These are phyloP conservation scores for Temnothorax nylanderi DNA, from an alignment of 1,140 invertebrate species.

Conservation along the genomic window DNA sequence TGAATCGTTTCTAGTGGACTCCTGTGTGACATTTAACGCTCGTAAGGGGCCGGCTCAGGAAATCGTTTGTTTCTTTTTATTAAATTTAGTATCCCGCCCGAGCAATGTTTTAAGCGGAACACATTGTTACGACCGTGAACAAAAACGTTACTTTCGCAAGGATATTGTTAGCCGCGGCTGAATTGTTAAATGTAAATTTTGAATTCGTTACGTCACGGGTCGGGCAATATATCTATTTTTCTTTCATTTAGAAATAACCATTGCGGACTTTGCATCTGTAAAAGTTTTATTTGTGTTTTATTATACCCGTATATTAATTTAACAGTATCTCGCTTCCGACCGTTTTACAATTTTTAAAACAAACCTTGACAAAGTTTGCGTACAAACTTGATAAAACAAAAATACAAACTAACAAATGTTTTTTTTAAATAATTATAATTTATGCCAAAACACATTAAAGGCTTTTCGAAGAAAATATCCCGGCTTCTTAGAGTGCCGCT, in stretches of 20 bases:
- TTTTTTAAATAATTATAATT: conserved; percentile 41
- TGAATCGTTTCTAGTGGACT: conserved; percentile 68
- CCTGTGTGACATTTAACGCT: conserved; percentile 71
- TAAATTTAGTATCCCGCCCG: conserved; percentile 53
- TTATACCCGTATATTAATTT: conserved; percentile 32
- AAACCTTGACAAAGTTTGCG: not conserved
- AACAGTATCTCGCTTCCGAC: not conserved
- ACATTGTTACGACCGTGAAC: conserved; percentile 39
- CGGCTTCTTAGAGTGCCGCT: not conserved
- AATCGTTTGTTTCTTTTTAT: conserved; percentile 60
- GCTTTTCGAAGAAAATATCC: not conserved
- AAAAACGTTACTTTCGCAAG: conserved; percentile 34
- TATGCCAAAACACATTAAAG: not conserved
- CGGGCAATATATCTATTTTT: conserved; percentile 2
- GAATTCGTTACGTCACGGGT: conserved; percentile 19
- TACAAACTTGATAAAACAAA: conserved; percentile 1
- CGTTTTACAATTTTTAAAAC: conserved; percentile 9
- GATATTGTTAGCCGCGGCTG: conserved; percentile 30
- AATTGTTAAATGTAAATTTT: conserved; percentile 51
- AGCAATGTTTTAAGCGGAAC: conserved; percentile 35
- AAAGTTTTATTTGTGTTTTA: conserved; percentile 24
- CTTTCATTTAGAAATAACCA: conserved; percentile 38
- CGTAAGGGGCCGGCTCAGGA: conserved; percentile 38
- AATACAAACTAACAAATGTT: not conserved
- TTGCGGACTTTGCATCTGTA: conserved; percentile 21